These are phyloP conservation scores for Sus scrofa DNA, from an alignment of 2,113 vertebrate species.

Conservation along the genomic window DNA sequence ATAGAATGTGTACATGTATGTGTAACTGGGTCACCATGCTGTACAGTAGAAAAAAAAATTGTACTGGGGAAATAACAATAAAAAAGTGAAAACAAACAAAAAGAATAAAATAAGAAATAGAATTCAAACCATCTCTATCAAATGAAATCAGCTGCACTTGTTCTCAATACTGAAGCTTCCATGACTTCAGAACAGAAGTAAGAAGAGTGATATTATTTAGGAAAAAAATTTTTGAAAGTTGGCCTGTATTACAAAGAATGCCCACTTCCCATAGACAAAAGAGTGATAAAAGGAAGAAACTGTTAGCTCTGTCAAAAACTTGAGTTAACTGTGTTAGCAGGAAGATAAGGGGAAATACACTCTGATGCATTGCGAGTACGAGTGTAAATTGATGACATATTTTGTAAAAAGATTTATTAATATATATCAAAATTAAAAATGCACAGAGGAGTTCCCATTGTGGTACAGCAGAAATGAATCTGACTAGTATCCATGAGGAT, in stretches of 20 bases:
- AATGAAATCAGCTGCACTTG: background rate
- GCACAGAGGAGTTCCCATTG: too few species aligned
- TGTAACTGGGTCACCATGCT: too few species aligned
- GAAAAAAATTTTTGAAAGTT: background rate
- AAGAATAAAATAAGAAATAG: slow-evolving; percentile 25
- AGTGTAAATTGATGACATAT: background rate
- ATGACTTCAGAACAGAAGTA: background rate
- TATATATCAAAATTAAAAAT: slow-evolving; percentile 2
- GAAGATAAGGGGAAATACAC: background rate
- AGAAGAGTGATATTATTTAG: background rate
- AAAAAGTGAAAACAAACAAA: too few species aligned
- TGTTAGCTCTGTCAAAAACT: background rate
- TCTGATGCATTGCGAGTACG: background rate
- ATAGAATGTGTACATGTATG: too few species aligned
- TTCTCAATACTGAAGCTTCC: background rate
- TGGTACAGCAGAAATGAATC: too few species aligned
- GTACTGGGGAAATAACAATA: too few species aligned
- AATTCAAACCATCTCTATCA: background rate
- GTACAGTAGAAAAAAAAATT: too few species aligned
- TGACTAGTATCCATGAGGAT: too few species aligned
- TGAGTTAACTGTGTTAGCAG: background rate
- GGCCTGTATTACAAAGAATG: background rate
- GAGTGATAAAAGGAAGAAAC: background rate
- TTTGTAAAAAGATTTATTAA: background rate
- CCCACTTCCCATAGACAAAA: background rate